phyloP scores from a whole-genome alignment of 1,140 invertebrate genomes.

The Aphelinus atriplicis region DNA sequence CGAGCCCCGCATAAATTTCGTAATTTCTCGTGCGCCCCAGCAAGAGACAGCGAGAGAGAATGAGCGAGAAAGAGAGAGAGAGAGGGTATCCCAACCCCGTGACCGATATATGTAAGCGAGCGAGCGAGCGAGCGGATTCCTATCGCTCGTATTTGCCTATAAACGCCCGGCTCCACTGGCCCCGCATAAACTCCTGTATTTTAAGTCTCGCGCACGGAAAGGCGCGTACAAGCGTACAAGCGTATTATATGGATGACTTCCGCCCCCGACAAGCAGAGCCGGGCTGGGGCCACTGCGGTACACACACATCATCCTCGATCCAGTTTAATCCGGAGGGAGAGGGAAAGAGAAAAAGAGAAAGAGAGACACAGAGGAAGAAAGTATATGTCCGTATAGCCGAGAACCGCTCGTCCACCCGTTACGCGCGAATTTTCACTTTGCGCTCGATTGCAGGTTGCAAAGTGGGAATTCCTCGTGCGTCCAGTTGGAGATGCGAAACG shows the following conservation, averaged over 20 bases:
- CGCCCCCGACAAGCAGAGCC: neutral
- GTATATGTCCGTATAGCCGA: too few species aligned
- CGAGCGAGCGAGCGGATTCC: neutral
- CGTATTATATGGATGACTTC: slow-evolving; percentile 19
- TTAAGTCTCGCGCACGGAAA: slow-evolving; percentile 32
- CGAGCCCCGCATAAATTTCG: slow-evolving; percentile 16
- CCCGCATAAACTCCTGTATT: slow-evolving; percentile 26
- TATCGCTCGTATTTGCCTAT: neutral
- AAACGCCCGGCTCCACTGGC: neutral
- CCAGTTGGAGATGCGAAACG: too few species aligned
- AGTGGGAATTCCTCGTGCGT: too few species aligned
- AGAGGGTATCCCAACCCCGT: neutral
- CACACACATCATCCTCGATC: slow-evolving; percentile 24
- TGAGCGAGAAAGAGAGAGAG: too few species aligned
- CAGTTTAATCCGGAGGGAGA: slow-evolving; percentile 11
- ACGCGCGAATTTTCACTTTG: too few species aligned
- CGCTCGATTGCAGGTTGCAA: too few species aligned
- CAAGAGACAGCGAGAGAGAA: too few species aligned
- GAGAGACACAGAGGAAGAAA: too few species aligned
- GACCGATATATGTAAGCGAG: slow-evolving; percentile 4
- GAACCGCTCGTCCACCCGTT: too few species aligned
- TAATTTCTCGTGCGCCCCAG: neutral
- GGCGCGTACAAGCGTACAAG: slow-evolving; percentile 10
- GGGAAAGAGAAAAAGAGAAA: too few species aligned
- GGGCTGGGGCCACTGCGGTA: slow-evolving; percentile 17